Percentiles rank a stretch among this genome's conserved stretches.
Evolutionary conservation across 92 coral and sea anemone species (phyloP).

Genomic region (Epizoanthus stellaris): DNA sequence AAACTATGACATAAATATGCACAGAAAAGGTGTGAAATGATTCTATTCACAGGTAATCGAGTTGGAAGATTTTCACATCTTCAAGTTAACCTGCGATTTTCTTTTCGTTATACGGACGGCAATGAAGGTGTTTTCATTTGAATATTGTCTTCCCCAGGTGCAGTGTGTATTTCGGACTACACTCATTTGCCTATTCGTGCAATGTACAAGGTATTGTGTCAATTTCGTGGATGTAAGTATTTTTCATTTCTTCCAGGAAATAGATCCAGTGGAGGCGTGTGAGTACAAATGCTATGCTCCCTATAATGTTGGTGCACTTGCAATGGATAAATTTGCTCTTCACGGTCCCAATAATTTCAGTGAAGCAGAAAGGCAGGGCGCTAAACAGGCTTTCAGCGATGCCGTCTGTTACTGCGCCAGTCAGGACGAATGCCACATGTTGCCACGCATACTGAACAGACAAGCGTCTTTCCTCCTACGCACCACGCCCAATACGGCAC

Average conservation of each 20-base stretch:
- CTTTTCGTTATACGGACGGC: too few relatives aligned
- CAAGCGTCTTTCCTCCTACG: conserved; percentile 47
- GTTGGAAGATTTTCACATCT: too few relatives aligned
- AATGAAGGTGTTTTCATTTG: too few relatives aligned
- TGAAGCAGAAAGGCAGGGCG: conserved; percentile 5
- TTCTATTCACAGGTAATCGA: too few relatives aligned
- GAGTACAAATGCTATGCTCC: conserved; percentile 40
- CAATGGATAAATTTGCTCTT: conserved; percentile 17
- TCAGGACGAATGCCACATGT: conserved; percentile 24
- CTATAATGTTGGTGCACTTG: conserved; percentile 27
- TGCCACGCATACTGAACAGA: conserved; percentile 45
- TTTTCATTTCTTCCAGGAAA: not conserved
- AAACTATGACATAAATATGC: too few relatives aligned
- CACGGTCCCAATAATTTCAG: not conserved
- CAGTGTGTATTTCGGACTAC: too few relatives aligned
- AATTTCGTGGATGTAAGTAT: not conserved
- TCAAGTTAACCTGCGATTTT: too few relatives aligned
- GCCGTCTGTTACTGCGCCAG: not conserved
- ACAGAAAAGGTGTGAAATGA: too few relatives aligned
- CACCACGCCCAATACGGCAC: conserved; percentile 48
- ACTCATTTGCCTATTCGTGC: too few relatives aligned
- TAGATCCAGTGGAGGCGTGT: conserved; percentile 26
- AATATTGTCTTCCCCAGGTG: too few relatives aligned
- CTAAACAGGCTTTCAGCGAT: conserved; percentile 8
- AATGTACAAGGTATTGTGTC: not conserved